Evolutionary conservation across 2,113 vertebrate genomes (phyloP).

Genomic region (Cynoglossus semilaevis): DNA sequence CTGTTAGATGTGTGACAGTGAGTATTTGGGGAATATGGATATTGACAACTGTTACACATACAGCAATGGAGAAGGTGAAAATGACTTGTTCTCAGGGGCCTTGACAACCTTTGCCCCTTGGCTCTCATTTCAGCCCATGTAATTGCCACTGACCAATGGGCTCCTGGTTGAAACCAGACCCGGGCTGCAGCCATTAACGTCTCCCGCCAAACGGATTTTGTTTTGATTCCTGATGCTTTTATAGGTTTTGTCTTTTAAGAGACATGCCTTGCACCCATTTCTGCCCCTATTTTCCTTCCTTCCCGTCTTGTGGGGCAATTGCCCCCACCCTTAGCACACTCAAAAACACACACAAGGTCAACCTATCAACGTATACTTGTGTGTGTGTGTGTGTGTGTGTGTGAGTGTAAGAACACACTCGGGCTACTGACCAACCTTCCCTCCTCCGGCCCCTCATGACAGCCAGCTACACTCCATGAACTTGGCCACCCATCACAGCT

Average conservation of each 20-base stretch:
- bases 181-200: conserved; percentile 69
- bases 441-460: conserved; percentile 62
- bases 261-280: conserved; percentile 73
- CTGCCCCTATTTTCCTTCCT: conserved; percentile 71
- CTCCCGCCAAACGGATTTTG: conserved; percentile 64
- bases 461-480: conserved; percentile 69
- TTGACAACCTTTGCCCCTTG: conserved; percentile 70
- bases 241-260: conserved; percentile 73
- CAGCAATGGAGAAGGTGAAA: conserved; percentile 63
- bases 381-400: conserved; percentile 8
- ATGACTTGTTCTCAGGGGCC: conserved; percentile 68
- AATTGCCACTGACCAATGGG: conserved; percentile 72
- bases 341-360: conserved; percentile 63
- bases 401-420: conserved; percentile 5
- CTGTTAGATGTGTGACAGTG: conserved; percentile 47
- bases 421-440: conserved; percentile 64
- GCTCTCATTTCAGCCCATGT: conserved; percentile 68
- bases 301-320: conserved; percentile 71
- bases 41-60: conserved; percentile 61
- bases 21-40: conserved; percentile 62
- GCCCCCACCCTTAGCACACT: conserved; percentile 24
- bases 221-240: conserved; percentile 76
- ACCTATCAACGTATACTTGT: conserved; percentile 34
- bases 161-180: conserved; percentile 70
- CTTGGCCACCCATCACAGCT: conserved; percentile 74